These are phyloP conservation scores for Ephydatia muelleri DNA, from an alignment of 37 sponge, comb jelly and placozoan species.

Conservation along the genomic window DNA sequence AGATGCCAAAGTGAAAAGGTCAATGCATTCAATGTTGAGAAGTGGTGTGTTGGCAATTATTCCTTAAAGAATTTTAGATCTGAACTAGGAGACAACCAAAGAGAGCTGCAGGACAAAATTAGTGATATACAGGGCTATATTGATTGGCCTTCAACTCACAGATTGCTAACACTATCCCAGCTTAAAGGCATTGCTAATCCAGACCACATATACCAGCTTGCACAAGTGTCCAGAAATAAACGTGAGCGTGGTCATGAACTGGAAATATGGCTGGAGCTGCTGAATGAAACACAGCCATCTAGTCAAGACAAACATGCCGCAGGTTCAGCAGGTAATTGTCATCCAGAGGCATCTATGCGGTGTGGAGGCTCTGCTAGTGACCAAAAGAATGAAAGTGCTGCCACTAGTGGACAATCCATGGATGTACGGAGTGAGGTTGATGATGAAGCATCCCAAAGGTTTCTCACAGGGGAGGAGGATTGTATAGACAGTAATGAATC, in stretches of 20 bases:
- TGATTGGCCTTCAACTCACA: neutral
- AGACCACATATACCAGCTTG: neutral
- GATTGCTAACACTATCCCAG: neutral
- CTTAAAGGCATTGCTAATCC: neutral
- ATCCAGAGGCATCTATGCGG: too few species aligned
- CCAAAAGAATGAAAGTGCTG: too few species aligned
- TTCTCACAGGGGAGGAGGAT: neutral
- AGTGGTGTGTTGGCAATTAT: too few species aligned
- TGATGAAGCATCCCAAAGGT: too few species aligned
- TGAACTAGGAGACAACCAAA: neutral
- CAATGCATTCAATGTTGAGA: conserved; percentile 8
- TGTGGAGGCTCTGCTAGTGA: too few species aligned
- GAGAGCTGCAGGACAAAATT: neutral
- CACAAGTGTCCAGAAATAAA: neutral
- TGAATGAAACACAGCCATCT: neutral
- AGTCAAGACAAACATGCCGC: neutral
- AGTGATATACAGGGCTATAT: neutral
- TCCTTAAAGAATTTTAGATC: too few species aligned
- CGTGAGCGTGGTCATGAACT: neutral
- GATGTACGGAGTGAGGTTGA: too few species aligned
- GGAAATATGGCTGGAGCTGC: neutral
- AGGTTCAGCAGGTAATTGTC: too few species aligned
- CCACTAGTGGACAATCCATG: too few species aligned
- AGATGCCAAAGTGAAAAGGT: conserved; percentile 72
- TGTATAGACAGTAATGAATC: neutral